Percentiles rank a stretch among this genome's conserved stretches.
These are phyloP conservation scores for Procavia capensis DNA, from an alignment of 2,113 vertebrate species.

Conservation along the genomic window DNA sequence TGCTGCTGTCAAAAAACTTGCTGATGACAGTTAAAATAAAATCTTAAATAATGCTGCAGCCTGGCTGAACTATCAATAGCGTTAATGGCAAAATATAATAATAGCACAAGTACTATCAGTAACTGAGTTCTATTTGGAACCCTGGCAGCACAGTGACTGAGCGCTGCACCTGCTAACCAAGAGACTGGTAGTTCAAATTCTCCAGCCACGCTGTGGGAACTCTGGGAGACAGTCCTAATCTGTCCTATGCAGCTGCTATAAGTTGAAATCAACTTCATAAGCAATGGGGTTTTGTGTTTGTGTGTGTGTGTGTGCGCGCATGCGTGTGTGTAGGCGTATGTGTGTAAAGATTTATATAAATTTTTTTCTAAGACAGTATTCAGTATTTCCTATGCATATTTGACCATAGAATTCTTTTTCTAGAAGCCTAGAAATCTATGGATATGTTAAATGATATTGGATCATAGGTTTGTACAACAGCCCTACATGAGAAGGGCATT, in stretches of 20 bases:
- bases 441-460: not conserved
- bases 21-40: not conserved
- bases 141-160: no score
- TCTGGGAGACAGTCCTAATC: no score
- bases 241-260: no score
- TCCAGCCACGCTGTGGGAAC: no score
- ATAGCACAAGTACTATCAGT: not conserved
- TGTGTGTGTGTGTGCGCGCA: no score
- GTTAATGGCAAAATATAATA: not conserved
- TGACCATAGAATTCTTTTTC: not conserved
- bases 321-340: no score
- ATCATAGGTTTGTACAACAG: not conserved
- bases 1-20: not conserved
- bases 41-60: not conserved
- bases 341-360: no score
- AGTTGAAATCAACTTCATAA: no score
- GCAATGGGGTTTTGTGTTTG: no score
- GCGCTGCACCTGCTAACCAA: no score
- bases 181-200: no score
- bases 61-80: not conserved
- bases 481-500: not conserved
- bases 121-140: not conserved
- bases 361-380: not conserved
- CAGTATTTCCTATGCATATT: not conserved
- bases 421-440: not conserved